Base-by-base conservation (phyloP, 2,888 invertebrate species). In the Arge pagana region DNA sequence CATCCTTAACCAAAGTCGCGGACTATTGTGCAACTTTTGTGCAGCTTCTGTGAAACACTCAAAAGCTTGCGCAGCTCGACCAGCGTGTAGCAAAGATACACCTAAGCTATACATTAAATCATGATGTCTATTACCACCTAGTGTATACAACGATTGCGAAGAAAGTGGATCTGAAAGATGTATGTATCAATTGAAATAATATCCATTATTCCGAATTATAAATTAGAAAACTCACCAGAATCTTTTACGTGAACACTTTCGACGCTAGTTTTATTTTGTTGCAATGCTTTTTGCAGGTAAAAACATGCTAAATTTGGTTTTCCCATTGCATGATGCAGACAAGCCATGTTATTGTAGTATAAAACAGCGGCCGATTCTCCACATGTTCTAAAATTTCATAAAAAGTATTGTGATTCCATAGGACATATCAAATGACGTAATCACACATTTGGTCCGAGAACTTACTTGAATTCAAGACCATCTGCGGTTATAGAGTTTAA, bases 1-100 rank as follows among this genome's bases (percentile, higher is more conserved):
- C 65, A 97, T 80, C 64, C 96, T 83, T 52, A 95, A 79, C 96
- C 97, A 98, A 31, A 97, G 82, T 50, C 91, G 82, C 3, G 96
- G 90, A 77, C 95, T 96, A 63, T 88, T 88, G 56, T 91, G 92
- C 67, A 90, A 92, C 52, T 89, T 85, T 58, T 93, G 86, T 0
- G 93, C 86, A 2, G 91, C 91, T 74, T 93, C 88, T 10, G 92
- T 85, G 35, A 96, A 83, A 73, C 92, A 94, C 68, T 94, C 93
- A 77, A 97, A 96, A 0, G 97, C 96, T 66, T 90, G 88, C 55
- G 83, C 81, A 1, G 92, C 85, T 63, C 90, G 86, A 50, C 88
- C 88, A 24, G 91, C 85, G 68, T 91, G 88, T 33, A 97, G 80
- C 64, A 95, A 80, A 13, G 91, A 85, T 49, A 96, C 82, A 0